Percentiles rank a stretch among this genome's conserved stretches.
phyloP scores from a whole-genome alignment of 2,113 vertebrate species.

The Pantherophis guttatus region DNA sequence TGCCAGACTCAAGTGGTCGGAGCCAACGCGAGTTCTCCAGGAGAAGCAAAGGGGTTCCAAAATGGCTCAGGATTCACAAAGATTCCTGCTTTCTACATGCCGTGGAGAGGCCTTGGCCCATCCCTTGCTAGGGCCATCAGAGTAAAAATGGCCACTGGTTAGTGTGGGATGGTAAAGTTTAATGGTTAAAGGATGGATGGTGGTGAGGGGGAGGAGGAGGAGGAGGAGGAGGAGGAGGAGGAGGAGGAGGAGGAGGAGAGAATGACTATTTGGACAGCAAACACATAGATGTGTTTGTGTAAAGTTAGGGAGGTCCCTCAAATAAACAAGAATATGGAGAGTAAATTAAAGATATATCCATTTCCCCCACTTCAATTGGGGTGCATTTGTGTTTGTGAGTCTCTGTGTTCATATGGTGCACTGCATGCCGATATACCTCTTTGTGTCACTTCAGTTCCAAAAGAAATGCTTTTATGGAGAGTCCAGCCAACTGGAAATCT shows the following conservation, averaged over 20 bases:
- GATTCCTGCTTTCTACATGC: not conserved
- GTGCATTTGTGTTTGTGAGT: not conserved
- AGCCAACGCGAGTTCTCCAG: not conserved
- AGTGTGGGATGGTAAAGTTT: not conserved
- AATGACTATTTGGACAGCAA: not conserved
- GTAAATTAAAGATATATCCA: not conserved
- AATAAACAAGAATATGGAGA: not conserved
- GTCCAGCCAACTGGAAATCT: not conserved
- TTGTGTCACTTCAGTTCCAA: not conserved
- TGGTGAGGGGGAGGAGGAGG: not conserved
- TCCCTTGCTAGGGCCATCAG: not conserved
- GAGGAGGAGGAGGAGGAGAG: no score
- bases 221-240: no score
- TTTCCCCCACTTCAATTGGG: not conserved
- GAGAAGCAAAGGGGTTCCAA: not conserved
- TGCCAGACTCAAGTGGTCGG: not conserved
- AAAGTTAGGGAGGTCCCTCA: no score
- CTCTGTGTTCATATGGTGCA: not conserved
- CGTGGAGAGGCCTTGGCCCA: not conserved
- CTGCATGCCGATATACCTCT: not conserved
- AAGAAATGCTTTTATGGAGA: not conserved
- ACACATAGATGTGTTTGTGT: not conserved
- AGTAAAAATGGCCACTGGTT: not conserved
- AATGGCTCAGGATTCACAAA: not conserved
- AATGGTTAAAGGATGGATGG: not conserved